Base-by-base conservation (phyloP, 2,113 vertebrate genomes). In the Rhodinocichla rosea region DNA sequence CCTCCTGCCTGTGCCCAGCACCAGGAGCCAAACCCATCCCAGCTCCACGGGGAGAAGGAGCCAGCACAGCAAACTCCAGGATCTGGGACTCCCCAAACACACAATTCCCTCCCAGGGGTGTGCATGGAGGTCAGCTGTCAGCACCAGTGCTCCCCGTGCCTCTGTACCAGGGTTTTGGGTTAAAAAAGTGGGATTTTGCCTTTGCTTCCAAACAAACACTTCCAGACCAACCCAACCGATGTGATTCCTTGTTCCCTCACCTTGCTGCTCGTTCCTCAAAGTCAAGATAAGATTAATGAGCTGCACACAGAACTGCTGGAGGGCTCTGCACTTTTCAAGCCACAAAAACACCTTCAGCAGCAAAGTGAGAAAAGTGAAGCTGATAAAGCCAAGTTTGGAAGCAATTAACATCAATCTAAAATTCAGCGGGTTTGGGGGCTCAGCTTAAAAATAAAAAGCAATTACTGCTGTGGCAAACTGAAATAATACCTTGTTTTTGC, bases 241-340 rank as follows among this genome's bases (percentile, higher is more conserved):
- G 7, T 33, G 68, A 52, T 71, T 87, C 85, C 68, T 63, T 39
- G 14, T 49, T 96, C 73, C 40, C 73, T 81, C 85, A 75, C 65
- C 79, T 71, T 60, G 79, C 73, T 86, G 89, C 92, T 90, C 94
- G 11, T 95, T 97, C 79, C 90, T 97, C 93, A 94, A 90, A 95
- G 93, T 92, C 90, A 63, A 35, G 93, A 24, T 19, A 42, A 96
- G 85, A 97, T 95, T 95, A 97, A 96, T 95, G 90, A 92, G 89
- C 56, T 12, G 0, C 74, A 64, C 74, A 40, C 52, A 27, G 49
- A 15, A 9, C 37, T 87, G 92, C 93, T 70, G 53, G 90, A 91
- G 80, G 93, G 71, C 85, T 80, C 82, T 60, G 68, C 10, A 2
- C 83, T 93, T 75, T 44, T 20, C 59, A 35, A 88, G 71, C 42